Conservation (phyloP, 2,113 vertebrate species). For the Odocoileus virginianus region DNA sequence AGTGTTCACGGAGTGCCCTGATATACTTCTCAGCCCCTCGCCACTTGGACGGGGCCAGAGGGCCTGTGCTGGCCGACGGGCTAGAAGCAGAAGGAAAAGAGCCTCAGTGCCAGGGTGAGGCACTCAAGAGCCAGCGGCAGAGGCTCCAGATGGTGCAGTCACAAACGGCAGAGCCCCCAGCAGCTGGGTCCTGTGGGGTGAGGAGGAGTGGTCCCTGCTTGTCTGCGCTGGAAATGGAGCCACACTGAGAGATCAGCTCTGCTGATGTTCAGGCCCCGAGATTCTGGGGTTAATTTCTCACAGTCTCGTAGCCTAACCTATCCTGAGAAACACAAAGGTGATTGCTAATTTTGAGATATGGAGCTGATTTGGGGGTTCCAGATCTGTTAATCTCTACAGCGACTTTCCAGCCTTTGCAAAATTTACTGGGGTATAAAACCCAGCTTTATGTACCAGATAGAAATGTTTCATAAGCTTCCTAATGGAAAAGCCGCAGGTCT, state of each 20-base stretch:
- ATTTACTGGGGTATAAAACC: neutral
- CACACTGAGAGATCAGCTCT: neutral
- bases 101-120: neutral
- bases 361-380: neutral
- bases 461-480: neutral
- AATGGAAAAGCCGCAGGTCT: slow-evolving; percentile 15
- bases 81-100: neutral
- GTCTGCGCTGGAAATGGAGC: neutral
- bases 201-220: accelerated
- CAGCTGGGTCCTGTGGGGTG: accelerated
- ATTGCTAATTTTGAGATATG: neutral
- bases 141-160: neutral
- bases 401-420: neutral
- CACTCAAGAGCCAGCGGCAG: neutral
- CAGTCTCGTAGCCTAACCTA: neutral
- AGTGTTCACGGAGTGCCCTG: no score
- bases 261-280: neutral
- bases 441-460: neutral
- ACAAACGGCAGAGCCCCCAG: neutral
- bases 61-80: neutral
- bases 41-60: neutral
- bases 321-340: neutral
- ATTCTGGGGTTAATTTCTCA: neutral
- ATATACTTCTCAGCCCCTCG: neutral
- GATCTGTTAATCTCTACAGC: neutral